Base-by-base conservation (phyloP, 2,888 invertebrate genomes). In the Prosopocoilus inquinatus region DNA sequence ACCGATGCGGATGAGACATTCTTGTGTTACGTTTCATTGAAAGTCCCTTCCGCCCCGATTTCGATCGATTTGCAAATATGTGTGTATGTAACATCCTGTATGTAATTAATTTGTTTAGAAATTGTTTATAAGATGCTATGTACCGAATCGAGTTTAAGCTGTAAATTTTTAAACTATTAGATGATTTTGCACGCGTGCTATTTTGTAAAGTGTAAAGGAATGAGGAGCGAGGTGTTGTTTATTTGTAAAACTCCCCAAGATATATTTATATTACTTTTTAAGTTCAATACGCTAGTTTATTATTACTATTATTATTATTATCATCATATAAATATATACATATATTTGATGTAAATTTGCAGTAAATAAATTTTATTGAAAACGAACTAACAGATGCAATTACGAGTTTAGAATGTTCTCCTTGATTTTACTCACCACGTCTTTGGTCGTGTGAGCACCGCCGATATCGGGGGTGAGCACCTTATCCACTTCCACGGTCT, bases 381-480 rank as follows among this genome's bases (percentile, higher is more conserved):
- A 16, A 46, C 8, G 74, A 92, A 94, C 94, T 93, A 78, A 77
- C 77, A 43, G 39, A 16, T 50, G 15, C 9, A 32, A 32, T 33
- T 44, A 50, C 9, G 44, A 34, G 28, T 34, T 41, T 16, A 33
- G 9, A 32, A 61, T 47, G 38, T 60, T 61, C 8, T 56, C 50
- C 48, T 60, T 64, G 12, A 64, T 56, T 20, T 54, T 35, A 2
- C 57, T 51, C 5, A 68, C 57, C 20, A 70, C 62, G 11, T 69
- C 64, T 2, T 50, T 53, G 9, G 66, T 63, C 4, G 57, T 57
- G 16, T 59, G 56, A 2, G 47, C 57, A 8, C 72, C 71, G 4
- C 70, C 70, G 3, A 70, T 36, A 58, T 71, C 71, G 12, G 46
- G 57, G 5, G 70, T 67, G n/a, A 50, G 55, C 4, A 66, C 51